A percentile compares a stretch with the other conserved stretches of the same genome.
phyloP scores from a whole-genome alignment of 2,113 vertebrate genomes.

The Forbesichthys agassizii region DNA sequence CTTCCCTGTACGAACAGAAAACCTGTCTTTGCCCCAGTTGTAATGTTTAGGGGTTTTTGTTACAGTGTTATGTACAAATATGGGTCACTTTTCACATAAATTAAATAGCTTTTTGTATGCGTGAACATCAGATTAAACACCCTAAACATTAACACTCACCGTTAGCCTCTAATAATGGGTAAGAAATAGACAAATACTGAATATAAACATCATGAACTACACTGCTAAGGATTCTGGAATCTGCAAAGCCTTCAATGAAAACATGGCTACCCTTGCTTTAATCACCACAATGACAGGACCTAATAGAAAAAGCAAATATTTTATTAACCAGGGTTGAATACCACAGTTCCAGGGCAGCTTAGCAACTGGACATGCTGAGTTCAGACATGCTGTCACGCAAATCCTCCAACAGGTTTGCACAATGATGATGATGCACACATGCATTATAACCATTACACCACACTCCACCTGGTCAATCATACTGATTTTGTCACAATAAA shows the following conservation, averaged over 20 bases:
- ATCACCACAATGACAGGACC: no score
- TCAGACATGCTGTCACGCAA: background rate
- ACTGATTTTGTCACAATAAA: background rate
- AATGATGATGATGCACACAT: background rate
- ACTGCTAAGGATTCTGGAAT: background rate
- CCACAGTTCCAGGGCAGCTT: conserved; percentile 1
- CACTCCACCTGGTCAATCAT: background rate
- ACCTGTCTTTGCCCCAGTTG: background rate
- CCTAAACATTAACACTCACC: no score
- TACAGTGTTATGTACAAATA: no score
- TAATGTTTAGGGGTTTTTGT: conserved; percentile 14
- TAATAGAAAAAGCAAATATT: background rate
- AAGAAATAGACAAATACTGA: background rate
- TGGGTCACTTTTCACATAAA: no score
- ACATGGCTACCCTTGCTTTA: no score
- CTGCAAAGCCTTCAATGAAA: no score
- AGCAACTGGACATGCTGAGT: background rate
- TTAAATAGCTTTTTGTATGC: background rate
- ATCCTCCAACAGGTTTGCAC: background rate
- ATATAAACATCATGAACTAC: background rate
- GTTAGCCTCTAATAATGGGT: no score
- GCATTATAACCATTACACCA: background rate
- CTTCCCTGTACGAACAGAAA: conserved; percentile 30
- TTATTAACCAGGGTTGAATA: background rate
- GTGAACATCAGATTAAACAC: no score